Percentiles rank a stretch among this genome's conserved stretches.
phyloP scores from a whole-genome alignment of 2,888 invertebrate species.

The Aproaerema taeniolella region DNA sequence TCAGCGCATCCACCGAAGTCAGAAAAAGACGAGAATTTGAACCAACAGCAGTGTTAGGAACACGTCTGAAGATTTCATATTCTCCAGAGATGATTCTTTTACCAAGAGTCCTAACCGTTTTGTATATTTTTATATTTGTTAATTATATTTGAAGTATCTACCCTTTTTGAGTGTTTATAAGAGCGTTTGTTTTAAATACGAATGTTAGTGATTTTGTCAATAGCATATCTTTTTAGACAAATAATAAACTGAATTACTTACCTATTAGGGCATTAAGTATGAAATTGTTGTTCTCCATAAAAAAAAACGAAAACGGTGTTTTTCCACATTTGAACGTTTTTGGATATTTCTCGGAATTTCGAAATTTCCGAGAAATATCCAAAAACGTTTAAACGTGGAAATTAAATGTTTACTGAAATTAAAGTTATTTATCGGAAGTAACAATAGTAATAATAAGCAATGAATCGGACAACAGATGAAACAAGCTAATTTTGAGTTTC shows the following conservation, averaged over 20 bases:
- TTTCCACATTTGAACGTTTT: too few relatives aligned
- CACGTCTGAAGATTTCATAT: constrained; percentile 25
- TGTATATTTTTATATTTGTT: constrained; percentile 51
- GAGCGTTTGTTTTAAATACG: constrained; percentile 27
- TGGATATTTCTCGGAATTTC: too few relatives aligned
- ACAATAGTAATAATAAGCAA: too few relatives aligned
- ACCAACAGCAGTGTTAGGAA: constrained; percentile 80
- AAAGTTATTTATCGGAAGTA: too few relatives aligned
- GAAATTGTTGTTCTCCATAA: too few relatives aligned
- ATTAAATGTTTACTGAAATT: too few relatives aligned
- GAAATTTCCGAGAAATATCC: too few relatives aligned
- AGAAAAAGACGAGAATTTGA: constrained; percentile 81
- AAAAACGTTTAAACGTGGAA: too few relatives aligned
- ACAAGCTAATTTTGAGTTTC: too few relatives aligned
- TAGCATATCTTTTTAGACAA: constrained; percentile 20
- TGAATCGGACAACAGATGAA: too few relatives aligned
- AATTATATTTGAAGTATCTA: constrained; percentile 35
- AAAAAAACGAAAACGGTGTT: too few relatives aligned
- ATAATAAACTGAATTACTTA: constrained; percentile 13
- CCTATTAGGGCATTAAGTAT: too few relatives aligned
- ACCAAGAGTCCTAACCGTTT: constrained; percentile 50
- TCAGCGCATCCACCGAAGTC: constrained; percentile 78
- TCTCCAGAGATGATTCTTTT: constrained; percentile 29
- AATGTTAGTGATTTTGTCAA: constrained; percentile 21
- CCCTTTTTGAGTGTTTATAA: constrained; percentile 36